Evolutionary conservation across 2,888 invertebrate genomes (phyloP).

Genomic region (Leuctra nigra): DNA sequence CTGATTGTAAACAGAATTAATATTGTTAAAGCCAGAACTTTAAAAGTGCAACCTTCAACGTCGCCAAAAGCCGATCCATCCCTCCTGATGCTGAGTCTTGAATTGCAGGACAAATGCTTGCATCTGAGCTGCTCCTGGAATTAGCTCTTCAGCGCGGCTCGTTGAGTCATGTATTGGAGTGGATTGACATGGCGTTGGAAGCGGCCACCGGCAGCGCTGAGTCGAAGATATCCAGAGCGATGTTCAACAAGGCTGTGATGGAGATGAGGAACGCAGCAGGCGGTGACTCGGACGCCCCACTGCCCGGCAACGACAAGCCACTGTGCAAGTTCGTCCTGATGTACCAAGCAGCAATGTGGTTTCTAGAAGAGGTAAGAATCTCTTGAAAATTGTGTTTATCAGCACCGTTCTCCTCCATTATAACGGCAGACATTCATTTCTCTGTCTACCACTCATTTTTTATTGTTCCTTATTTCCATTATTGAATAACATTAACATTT

Average conservation of each 20-base stretch:
- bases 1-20: too few species aligned
- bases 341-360: conserved; percentile 47
- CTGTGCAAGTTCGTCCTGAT: conserved; percentile 38
- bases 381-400: too few species aligned
- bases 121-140: conserved; percentile 48
- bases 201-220: conserved; percentile 20
- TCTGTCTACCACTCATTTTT: too few species aligned
- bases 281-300: neutral
- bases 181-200: conserved; percentile 53
- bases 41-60: too few species aligned
- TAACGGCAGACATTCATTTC: too few species aligned
- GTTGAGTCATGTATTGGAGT: conserved; percentile 51
- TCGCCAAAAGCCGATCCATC: too few species aligned
- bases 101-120: conserved; percentile 39
- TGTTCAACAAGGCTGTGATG: conserved; percentile 25
- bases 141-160: conserved; percentile 54
- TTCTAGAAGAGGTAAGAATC: conserved; percentile 45
- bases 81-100: too few species aligned
- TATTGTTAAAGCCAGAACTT: too few species aligned
- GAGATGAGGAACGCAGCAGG: conserved; percentile 23
- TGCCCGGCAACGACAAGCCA: neutral
- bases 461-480: too few species aligned
- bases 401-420: too few species aligned
- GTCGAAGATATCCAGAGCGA: conserved; percentile 22
- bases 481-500: too few species aligned